Base-by-base conservation (phyloP, 2,113 vertebrate genomes). In the Chloroceryle aenea region DNA sequence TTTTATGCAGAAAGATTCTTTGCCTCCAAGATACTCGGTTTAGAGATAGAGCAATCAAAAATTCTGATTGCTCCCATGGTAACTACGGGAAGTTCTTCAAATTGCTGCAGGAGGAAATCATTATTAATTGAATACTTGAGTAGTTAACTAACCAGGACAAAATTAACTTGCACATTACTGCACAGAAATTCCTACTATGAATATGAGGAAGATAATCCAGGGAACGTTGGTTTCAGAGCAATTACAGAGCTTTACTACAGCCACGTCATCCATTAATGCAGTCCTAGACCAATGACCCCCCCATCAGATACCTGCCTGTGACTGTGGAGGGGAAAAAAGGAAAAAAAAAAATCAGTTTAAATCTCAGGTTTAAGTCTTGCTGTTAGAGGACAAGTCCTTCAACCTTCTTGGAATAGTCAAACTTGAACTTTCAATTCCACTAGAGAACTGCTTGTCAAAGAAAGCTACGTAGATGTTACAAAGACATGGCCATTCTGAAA, bases 11-110 rank as follows among this genome's bases (percentile, higher is more conserved):
- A 95, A 97, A 96, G 83, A 92, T 40, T 62, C 45, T 97, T 94
- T 52, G n/a, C 81, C 93, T 96, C 62, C 14, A 47, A 74, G 25
- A n/a, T 20, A n/a, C 22, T 80, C 29, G 27, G 18, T 79, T 91
- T 67, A 73, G 55, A 94, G 71, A 93, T 0, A 92, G 59, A 88
- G 89, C 84, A 91, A 68, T 12, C 97, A 95, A 96, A 98, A 98
- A 97, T 75, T 87, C 87, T 63, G 87, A 96, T 83, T 96, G 85
- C 96, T 94, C 94, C 94, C 95, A 95, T n/a, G 73, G 83, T 81
- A 90, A 93, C 90, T 68, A 83, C 92, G 94, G 95, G 79, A 96
- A 96, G 90, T 92, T 92, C 64, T 93, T 83, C 77, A 77, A 93
- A 95, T 40, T 87, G 45, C 80, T 77, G 53, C 79, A 79, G 80